Evolutionary conservation across 2,113 vertebrate species (phyloP).

Genomic region (Larimichthys polyactis): DNA sequence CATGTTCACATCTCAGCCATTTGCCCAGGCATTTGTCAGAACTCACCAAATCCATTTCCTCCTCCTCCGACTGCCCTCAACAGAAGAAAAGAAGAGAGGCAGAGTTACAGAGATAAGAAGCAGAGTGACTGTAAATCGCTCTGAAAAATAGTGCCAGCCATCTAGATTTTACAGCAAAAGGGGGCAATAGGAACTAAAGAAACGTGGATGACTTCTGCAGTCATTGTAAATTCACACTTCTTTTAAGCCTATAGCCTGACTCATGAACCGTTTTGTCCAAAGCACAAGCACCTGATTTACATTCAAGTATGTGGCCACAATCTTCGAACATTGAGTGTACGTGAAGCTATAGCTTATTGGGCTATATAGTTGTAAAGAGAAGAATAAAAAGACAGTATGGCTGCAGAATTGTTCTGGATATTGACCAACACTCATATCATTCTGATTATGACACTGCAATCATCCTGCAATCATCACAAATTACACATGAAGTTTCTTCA

Average conservation of each 20-base stretch:
- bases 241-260: slow-evolving; percentile 4
- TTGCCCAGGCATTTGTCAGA: slow-evolving; percentile 76
- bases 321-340: background rate
- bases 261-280: background rate
- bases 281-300: background rate
- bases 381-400: background rate
- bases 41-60: slow-evolving; percentile 99
- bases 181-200: slow-evolving; percentile 14
- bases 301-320: slow-evolving; percentile 10
- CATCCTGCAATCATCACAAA: slow-evolving; percentile 14
- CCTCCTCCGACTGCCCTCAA: slow-evolving; percentile 96
- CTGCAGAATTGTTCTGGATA: background rate
- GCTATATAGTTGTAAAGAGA: background rate
- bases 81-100: slow-evolving; percentile 82
- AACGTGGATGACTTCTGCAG: slow-evolving; percentile 33
- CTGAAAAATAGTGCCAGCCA: slow-evolving; percentile 22
- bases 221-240: slow-evolving; percentile 15
- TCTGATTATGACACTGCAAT: slow-evolving; percentile 7
- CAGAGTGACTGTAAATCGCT: slow-evolving; percentile 37
- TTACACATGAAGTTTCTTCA: background rate
- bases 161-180: slow-evolving; percentile 29
- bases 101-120: slow-evolving; percentile 67
- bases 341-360: background rate
- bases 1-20: slow-evolving; percentile 68
- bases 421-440: slow-evolving; percentile 22